phyloP scores from a whole-genome alignment of 2,888 invertebrate species.

The Amaurobius ferox region DNA sequence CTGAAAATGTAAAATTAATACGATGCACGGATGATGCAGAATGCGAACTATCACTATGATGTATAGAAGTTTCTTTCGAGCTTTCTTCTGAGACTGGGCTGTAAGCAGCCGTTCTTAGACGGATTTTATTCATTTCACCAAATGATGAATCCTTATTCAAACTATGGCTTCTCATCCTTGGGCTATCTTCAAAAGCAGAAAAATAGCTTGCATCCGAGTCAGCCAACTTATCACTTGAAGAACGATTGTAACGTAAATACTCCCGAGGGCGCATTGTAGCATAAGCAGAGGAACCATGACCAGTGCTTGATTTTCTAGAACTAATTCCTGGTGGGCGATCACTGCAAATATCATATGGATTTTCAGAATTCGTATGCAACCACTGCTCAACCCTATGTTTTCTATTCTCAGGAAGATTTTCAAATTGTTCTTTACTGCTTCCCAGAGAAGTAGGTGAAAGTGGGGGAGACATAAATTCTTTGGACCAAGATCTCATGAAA shows the following conservation, averaged over 20 bases:
- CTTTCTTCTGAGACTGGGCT: conserved; percentile 63
- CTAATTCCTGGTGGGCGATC: conserved; percentile 27
- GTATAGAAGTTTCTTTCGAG: conserved; percentile 15
- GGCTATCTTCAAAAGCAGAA: conserved; percentile 33
- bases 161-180: conserved; percentile 43
- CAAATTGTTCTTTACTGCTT: conserved; percentile 54
- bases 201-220: conserved; percentile 47
- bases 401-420: conserved; percentile 52
- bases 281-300: conserved; percentile 52
- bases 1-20: conserved; percentile 60
- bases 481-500: conserved; percentile 65
- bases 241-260: conserved; percentile 57
- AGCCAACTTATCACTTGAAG: conserved; percentile 63
- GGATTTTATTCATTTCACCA: conserved; percentile 35
- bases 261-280: conserved; percentile 71
- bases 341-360: conserved; percentile 38
- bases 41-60: conserved; percentile 37
- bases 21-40: conserved; percentile 55
- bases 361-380: conserved; percentile 69
- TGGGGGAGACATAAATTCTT: conserved; percentile 52
- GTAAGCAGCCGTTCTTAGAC: conserved; percentile 38
- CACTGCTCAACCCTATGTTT: conserved; percentile 74
- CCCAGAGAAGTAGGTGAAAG: conserved; percentile 42
- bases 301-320: conserved; percentile 42
- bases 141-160: conserved; percentile 36